Base-by-base conservation (phyloP, 2,797 vertebrate genomes). In the Oreortyx pictus region DNA sequence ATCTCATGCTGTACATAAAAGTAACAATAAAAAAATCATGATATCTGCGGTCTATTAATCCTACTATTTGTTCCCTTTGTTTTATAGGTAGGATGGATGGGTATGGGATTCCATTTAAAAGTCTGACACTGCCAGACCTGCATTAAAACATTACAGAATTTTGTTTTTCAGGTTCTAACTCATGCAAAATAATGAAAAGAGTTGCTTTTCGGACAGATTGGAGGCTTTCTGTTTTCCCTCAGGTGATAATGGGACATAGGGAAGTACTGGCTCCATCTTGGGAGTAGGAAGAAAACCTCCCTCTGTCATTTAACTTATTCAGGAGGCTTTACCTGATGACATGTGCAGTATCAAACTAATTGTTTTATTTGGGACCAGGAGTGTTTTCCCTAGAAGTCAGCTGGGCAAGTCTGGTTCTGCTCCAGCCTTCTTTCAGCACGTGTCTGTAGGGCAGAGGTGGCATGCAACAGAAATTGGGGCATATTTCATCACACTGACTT, bases 381-480 rank as follows among this genome's bases (percentile, higher is more conserved):
- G 9, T 54, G 24, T 15, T 76, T 88, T 62, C 41, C 62, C 37
- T 79, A 39, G 7, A 82, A 71, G 61, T 79, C 7, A 54, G 27
- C 2, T 43, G 67, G 62, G 41, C 46, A 82, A 46, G 23, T 50
- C 80, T 50, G 49, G 56, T n/a, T 5, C 22, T 56, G 54, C 7
- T 4, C 6, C 3, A 43, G 39, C 7, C 13, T 44, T 29, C 13
- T 14, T 61, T 4, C 23, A 31, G 39, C 29, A 8, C 35, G 11
- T 56, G 35, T n/a, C 6, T 43, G 8, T 46, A 43, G 52, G 67
- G 31, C 37, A 33, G 52, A 67, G 46, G 23, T 82, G 52, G 77
- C 50, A 39, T 46, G 35, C 41, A 47, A 31, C 16, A 35, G 29
- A 22, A 52, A 9, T 22, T 0, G 0, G 23, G 11, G 7, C 33